These are phyloP conservation scores for Psilopsiagon aurifrons DNA, from an alignment of 2,113 vertebrate genomes.

Conservation along the genomic window DNA sequence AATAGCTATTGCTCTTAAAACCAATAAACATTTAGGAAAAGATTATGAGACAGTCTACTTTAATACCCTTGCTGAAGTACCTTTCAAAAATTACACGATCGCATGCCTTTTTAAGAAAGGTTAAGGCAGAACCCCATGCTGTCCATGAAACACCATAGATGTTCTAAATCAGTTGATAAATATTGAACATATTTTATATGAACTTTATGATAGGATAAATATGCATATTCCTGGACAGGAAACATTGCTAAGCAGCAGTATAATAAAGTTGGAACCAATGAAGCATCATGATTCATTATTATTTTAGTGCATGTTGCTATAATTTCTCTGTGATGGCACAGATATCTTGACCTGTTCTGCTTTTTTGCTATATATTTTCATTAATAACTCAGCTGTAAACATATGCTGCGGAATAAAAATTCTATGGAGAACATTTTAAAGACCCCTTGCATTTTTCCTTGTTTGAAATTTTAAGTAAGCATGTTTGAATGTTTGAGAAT, in stretches of 20 bases:
- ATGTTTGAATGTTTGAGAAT: not conserved
- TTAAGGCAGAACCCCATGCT: not conserved
- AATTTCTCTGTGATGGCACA: not conserved
- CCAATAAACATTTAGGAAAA: not conserved
- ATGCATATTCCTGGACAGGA: not conserved
- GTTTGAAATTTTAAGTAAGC: not conserved
- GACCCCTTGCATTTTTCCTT: not conserved
- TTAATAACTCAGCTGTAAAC: not conserved
- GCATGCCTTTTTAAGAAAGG: not conserved
- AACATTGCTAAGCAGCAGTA: not conserved
- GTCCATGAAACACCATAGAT: not conserved
- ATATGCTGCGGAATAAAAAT: not conserved
- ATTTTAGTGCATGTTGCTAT: not conserved
- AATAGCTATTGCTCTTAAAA: not conserved
- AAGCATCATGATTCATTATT: not conserved
- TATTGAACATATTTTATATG: not conserved
- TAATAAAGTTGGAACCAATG: slow-evolving; percentile 19
- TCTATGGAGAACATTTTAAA: not conserved
- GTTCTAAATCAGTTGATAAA: not conserved
- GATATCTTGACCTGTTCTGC: not conserved
- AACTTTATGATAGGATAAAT: not conserved
- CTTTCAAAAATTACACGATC: not conserved
- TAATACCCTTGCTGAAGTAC: not conserved
- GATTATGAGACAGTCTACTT: not conserved
- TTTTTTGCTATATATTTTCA: not conserved